Base-by-base conservation (phyloP, 2,113 vertebrate genomes). In the Xyrauchen texanus region DNA sequence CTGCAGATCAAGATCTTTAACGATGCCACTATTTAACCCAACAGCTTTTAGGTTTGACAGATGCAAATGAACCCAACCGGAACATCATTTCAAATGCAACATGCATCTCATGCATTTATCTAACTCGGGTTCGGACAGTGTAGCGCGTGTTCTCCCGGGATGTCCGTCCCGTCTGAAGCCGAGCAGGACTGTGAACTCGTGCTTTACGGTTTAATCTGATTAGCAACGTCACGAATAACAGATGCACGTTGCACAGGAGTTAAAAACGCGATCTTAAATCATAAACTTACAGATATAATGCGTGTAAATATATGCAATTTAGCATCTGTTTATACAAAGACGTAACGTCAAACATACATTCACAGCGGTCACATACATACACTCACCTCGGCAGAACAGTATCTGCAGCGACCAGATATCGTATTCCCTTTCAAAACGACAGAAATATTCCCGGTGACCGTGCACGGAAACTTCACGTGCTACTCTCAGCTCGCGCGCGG, bases 361-460 rank as follows among this genome's bases (percentile, higher is more conserved):
- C n/a, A 34, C n/a, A n/a, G n/a, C 63, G 51, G 69, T 44, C 49
- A 64, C 62, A 83, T 34, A 34, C 62, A 71, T 72, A 55, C 88
- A 91, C 92, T 93, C 90, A 94, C 92, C 92, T 92, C 89, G 81
- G 21, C 21, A 34, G 21, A 34, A 34, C 21, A 34, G 21, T 34
- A 34, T 1, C 21, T 3, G 21, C 21, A 34, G 21, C 21, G 21
- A 1, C 86, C 85, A 67, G 75, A 68, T 57, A 58, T 15, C 57
- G 67, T 77, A 77, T 67, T 58, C n/a, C 64, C 65, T 21, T 72
- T 46, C 51, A 34, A 34, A 72, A 64, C 15, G 62, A 71, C 55
- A 73, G 70, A 86, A 16, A 86, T 81, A 91, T 88, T 89, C 90
- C 81, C 63, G 9, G 67, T 65, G 78, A 84, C 42, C 58, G 51